These are phyloP conservation scores for Leptura quadrifasciata DNA, from an alignment of 2,888 invertebrate species.

Conservation along the genomic window DNA sequence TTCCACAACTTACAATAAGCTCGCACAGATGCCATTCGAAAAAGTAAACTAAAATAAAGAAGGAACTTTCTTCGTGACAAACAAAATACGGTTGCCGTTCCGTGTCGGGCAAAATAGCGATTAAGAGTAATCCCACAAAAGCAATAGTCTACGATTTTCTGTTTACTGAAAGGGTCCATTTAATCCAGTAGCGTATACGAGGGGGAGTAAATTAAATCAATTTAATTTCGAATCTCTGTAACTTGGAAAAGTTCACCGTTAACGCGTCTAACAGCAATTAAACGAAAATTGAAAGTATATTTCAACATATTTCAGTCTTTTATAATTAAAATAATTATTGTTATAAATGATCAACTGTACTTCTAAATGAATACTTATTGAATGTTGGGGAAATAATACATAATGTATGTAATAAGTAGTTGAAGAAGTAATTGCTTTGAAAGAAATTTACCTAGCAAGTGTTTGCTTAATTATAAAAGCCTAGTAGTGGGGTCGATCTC, in stretches of 20 bases:
- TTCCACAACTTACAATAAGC: neutral
- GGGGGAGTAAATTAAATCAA: slow-evolving; percentile 14
- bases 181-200: slow-evolving; percentile 10
- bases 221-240: neutral
- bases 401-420: too few relatives aligned
- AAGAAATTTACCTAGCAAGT: too few relatives aligned
- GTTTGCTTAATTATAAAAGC: too few relatives aligned
- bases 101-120: slow-evolving; percentile 17
- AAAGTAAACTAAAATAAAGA: neutral
- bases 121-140: slow-evolving; percentile 26
- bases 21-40: too few relatives aligned
- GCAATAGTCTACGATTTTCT: slow-evolving; percentile 23
- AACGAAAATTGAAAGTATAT: neutral
- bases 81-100: slow-evolving; percentile 10
- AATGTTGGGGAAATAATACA: too few relatives aligned
- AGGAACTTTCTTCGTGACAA: neutral
- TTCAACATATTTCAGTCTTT: too few relatives aligned
- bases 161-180: neutral
- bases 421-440: too few relatives aligned
- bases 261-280: neutral
- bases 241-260: neutral
- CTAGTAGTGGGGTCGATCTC: too few relatives aligned
- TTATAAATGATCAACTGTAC: too few relatives aligned
- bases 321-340: too few relatives aligned
- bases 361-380: too few relatives aligned